Percentiles rank a stretch among this genome's conserved stretches.
Conservation (phyloP, 2,113 vertebrate species). For the Martes martes region DNA sequence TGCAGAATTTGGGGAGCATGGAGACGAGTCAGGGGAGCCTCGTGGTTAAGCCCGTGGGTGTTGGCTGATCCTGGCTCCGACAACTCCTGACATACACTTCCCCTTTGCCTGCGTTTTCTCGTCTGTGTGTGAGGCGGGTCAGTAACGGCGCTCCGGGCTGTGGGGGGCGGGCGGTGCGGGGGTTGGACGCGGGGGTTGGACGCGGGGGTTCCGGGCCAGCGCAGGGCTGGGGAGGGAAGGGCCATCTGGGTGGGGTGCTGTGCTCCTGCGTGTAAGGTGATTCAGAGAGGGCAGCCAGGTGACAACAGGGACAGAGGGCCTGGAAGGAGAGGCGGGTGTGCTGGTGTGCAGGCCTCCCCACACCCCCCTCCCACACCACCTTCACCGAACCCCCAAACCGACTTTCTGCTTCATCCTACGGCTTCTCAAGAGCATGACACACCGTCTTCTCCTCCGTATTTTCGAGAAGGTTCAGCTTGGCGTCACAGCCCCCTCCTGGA, state of each 20-base stretch:
- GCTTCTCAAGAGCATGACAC: too few species aligned
- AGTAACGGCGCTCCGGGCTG: rapidly evolving
- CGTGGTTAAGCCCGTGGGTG: rapidly evolving
- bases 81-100: rapidly evolving
- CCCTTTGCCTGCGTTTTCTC: rapidly evolving
- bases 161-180: neutral
- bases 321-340: neutral
- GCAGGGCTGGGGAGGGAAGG: neutral
- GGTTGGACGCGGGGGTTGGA: neutral
- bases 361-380: rapidly evolving
- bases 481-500: too few species aligned
- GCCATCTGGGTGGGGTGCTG: rapidly evolving
- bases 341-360: neutral
- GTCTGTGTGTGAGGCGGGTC: rapidly evolving
- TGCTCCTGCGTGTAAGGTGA: rapidly evolving
- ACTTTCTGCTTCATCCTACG: neutral
- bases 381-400: neutral
- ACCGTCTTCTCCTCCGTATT: neutral
- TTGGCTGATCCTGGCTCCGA: neutral
- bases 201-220: rapidly evolving
- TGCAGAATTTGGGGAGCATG: neutral
- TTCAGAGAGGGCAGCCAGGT: neutral
- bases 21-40: neutral
- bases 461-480: neutral
- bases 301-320: neutral